Evolutionary conservation across 2,797 vertebrate species (phyloP).

Genomic region (Chromis chromis): DNA sequence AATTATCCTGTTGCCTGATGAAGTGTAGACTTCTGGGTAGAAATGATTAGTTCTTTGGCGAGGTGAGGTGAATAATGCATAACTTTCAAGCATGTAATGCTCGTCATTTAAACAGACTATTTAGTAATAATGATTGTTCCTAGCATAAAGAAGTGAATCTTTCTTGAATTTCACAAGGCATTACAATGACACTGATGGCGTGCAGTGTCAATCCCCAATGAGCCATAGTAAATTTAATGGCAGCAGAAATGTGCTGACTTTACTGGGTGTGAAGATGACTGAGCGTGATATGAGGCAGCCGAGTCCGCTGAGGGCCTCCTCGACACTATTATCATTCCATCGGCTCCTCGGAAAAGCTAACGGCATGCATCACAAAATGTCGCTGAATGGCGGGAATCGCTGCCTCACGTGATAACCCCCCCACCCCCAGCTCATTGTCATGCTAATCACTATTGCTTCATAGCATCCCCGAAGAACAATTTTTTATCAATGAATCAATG

Average conservation of each 20-base stretch:
- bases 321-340: constrained; percentile 70
- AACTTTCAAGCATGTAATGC: constrained; percentile 68
- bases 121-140: constrained; percentile 74
- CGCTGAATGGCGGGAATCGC: constrained; percentile 11
- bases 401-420: neutral
- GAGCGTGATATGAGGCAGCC: constrained; percentile 72
- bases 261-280: constrained; percentile 84
- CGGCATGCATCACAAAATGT: constrained; percentile 66
- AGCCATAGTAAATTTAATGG: constrained; percentile 78
- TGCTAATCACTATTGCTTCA: constrained; percentile 39
- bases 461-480: constrained; percentile 37
- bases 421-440: constrained; percentile 14
- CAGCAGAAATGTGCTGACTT: constrained; percentile 82
- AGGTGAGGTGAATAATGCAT: constrained; percentile 72
- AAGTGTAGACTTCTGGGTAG: constrained; percentile 61
- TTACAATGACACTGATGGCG: constrained; percentile 72
- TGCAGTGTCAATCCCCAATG: constrained; percentile 74
- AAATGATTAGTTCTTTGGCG: constrained; percentile 59
- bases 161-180: constrained; percentile 69
- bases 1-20: constrained; percentile 68
- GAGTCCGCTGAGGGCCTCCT: constrained; percentile 67
- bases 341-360: constrained; percentile 66
- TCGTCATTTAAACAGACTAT: constrained; percentile 64
- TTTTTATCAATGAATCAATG: constrained; percentile 61
- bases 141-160: constrained; percentile 70